These are phyloP conservation scores for Drosophila subpulchrella DNA, from an alignment of 1,140 invertebrate species.

Conservation along the genomic window DNA sequence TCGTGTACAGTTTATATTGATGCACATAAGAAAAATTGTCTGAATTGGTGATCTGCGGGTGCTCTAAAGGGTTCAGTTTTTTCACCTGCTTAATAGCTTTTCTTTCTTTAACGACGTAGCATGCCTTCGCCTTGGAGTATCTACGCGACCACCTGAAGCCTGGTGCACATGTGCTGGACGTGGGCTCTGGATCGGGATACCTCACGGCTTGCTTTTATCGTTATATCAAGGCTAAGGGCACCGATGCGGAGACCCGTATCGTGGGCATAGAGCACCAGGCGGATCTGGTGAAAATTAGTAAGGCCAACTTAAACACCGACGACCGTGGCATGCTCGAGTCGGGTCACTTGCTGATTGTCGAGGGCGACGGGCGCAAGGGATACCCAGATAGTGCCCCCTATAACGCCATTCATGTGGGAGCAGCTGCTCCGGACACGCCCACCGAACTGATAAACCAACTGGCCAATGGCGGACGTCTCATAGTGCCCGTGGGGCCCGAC, in stretches of 20 bases:
- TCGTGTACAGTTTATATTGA: too few species aligned
- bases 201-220: slow-evolving; percentile 96
- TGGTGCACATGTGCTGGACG: slow-evolving; percentile 94
- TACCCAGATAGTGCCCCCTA: slow-evolving; percentile 91
- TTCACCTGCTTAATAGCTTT: not conserved
- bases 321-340: slow-evolving; percentile 88
- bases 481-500: slow-evolving; percentile 95
- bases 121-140: slow-evolving; percentile 96
- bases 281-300: slow-evolving; percentile 91
- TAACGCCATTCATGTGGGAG: slow-evolving; percentile 90
- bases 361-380: slow-evolving; percentile 94
- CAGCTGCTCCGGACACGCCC: slow-evolving; percentile 92
- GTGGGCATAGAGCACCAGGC: slow-evolving; percentile 97
- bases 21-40: too few species aligned
- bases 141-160: slow-evolving; percentile 92
- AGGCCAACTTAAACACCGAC: slow-evolving; percentile 91
- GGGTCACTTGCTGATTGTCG: slow-evolving; percentile 88
- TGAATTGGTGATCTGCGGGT: too few species aligned
- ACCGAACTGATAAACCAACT: slow-evolving; percentile 89
- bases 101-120: slow-evolving; percentile 84
- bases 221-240: slow-evolving; percentile 58
- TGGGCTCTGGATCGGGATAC: slow-evolving; percentile 98
- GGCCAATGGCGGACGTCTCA: slow-evolving; percentile 93
- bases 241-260: slow-evolving; percentile 88
- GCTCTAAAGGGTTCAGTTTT: too few species aligned